Percentiles rank a stretch among this genome's conserved stretches.
phyloP scores from a whole-genome alignment of 30 jellyfish, hydroid and myxozoan genomes.

The Aurelia sp. region DNA sequence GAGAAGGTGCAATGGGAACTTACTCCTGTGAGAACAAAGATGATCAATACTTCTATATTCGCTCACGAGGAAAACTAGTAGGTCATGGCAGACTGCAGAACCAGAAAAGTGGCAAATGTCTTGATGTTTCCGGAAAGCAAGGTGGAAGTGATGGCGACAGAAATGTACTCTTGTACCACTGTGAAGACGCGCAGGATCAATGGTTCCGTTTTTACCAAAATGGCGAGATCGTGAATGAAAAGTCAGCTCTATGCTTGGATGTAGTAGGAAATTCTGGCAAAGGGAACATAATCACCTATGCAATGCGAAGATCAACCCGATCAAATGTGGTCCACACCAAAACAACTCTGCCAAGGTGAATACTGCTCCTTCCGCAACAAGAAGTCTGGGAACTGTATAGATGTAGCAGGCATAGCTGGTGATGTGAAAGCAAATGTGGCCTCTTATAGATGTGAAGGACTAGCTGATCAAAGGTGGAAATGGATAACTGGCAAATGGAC shows the following conservation, averaged over 20 bases:
- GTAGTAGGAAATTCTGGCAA: constrained; percentile 10
- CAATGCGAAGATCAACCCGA: not conserved
- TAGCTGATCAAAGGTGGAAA: constrained; percentile 1
- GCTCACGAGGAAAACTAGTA: constrained; percentile 12
- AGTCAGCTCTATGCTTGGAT: constrained; percentile 19
- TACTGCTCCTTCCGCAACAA: constrained; percentile 18
- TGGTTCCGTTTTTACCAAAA: constrained; percentile 30
- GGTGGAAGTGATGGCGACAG: constrained; percentile 19
- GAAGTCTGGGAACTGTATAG: constrained; percentile 10
- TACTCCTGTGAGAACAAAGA: constrained; percentile 4
- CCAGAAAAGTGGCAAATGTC: constrained; percentile 7
- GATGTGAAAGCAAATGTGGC: not conserved
- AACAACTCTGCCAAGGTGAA: constrained; percentile 7
- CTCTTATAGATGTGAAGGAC: not conserved
- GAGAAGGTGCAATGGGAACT: constrained; percentile 7
- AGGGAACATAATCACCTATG: not conserved
- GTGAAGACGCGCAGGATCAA: constrained; percentile 23
- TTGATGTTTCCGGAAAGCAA: constrained; percentile 26
- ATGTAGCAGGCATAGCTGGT: constrained; percentile 15
- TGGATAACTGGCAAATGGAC: constrained; percentile 1
- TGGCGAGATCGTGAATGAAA: constrained; percentile 39
- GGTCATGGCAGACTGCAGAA: constrained; percentile 16
- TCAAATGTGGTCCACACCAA: constrained; percentile 25
- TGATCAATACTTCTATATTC: constrained; percentile 39
- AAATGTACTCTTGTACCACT: not conserved